Evolutionary conservation across 2,113 vertebrate genomes (phyloP).

Genomic region (Cichladusa arquata): DNA sequence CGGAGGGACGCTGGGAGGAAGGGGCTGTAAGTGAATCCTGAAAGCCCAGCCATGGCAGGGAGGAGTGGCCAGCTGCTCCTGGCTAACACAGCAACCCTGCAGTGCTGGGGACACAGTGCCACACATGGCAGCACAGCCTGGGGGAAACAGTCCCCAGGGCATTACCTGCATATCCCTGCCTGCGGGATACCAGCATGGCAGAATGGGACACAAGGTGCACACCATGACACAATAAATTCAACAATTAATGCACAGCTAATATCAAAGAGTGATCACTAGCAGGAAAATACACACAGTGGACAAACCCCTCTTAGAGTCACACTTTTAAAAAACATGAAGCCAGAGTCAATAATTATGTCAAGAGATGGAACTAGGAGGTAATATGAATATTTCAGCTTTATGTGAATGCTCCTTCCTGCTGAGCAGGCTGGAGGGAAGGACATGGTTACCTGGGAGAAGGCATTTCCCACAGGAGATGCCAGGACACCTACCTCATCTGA

Average conservation of each 20-base stretch:
- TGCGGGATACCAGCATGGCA: rapidly evolving
- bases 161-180: neutral
- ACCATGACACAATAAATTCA: rapidly evolving
- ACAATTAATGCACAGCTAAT: neutral
- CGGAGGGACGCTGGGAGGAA: neutral
- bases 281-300: rapidly evolving
- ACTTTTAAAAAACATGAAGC: neutral
- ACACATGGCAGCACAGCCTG: rapidly evolving
- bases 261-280: neutral
- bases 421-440: neutral
- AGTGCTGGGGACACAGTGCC: neutral
- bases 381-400: neutral
- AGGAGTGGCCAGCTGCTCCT: neutral
- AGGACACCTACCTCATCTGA: slow-evolving; percentile 88
- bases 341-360: neutral
- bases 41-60: neutral
- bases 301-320: neutral
- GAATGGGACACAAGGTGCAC: neutral
- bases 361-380: neutral
- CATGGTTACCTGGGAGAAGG: rapidly evolving
- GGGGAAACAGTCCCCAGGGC: neutral
- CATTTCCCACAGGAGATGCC: neutral
- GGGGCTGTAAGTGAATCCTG: rapidly evolving
- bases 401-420: rapidly evolving
- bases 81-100: neutral